Percentiles rank a stretch among this genome's conserved stretches.
These are phyloP conservation scores for Gobiocypris rarus DNA, from an alignment of 2,113 vertebrate genomes.

Conservation along the genomic window DNA sequence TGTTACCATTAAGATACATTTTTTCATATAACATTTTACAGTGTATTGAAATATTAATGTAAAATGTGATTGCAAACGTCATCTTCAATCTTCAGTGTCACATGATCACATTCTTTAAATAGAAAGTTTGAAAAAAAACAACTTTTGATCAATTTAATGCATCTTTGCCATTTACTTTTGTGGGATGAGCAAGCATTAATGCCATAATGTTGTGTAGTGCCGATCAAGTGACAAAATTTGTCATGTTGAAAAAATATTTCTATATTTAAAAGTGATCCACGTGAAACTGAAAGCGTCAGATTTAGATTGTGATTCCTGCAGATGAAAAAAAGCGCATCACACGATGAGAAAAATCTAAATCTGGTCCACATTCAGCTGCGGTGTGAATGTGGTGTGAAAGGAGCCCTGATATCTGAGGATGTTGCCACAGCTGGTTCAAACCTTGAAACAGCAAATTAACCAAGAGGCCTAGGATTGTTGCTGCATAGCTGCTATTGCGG, in stretches of 20 bases:
- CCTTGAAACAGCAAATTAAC: constrained; percentile 46
- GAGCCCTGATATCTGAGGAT: background rate
- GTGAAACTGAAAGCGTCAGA: background rate
- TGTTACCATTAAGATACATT: no score
- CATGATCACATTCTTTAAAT: background rate
- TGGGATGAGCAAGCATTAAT: background rate
- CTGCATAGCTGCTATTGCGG: constrained; percentile 34
- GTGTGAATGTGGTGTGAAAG: background rate
- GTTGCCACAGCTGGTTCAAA: background rate
- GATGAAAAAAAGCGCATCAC: background rate
- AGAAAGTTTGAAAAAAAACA: no score
- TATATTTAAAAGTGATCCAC: no score
- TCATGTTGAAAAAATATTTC: background rate
- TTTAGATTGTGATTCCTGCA: background rate
- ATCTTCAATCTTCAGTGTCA: background rate
- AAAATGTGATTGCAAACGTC: background rate
- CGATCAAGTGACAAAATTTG: background rate
- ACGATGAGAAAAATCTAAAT: background rate
- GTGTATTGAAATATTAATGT: no score
- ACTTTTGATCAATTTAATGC: background rate
- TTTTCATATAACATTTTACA: no score
- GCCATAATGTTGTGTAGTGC: background rate
- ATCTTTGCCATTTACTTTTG: background rate
- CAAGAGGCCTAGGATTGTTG: constrained; percentile 37
- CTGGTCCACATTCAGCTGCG: background rate